Conservation (phyloP, 2,113 vertebrate genomes). For the Semnopithecus entellus region DNA sequence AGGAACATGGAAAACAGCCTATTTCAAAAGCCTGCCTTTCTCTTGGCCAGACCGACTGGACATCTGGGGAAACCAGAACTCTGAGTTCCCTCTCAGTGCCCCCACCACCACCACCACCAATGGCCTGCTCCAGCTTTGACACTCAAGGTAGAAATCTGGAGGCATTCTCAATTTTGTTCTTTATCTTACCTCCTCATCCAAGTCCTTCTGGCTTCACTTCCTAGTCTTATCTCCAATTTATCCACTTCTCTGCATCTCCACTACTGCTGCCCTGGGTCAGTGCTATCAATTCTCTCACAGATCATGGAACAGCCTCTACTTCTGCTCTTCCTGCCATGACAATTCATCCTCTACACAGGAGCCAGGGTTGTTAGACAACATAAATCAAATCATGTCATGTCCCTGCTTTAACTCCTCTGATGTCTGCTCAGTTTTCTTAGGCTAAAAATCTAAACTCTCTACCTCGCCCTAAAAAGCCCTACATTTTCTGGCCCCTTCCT, state of each 20-base stretch:
- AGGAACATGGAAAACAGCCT: not conserved
- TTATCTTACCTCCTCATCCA: not conserved
- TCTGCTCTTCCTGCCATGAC: not conserved
- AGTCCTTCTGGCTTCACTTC: not conserved
- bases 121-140: not conserved
- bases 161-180: not conserved
- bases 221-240: not conserved
- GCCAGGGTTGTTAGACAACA: not conserved
- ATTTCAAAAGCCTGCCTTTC: not conserved
- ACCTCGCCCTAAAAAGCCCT: not conserved
- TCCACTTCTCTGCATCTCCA: not conserved
- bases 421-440: not conserved
- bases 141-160: not conserved
- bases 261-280: not conserved
- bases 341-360: not conserved
- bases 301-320: not conserved
- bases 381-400: not conserved
- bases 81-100: not conserved
- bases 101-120: not conserved
- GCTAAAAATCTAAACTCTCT: not conserved
- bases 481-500: not conserved
- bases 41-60: not conserved
- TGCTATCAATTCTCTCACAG: not conserved
- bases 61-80: not conserved
- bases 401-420: not conserved